phyloP scores from a whole-genome alignment of 2,797 vertebrate genomes.

The Aldrovandia affinis region DNA sequence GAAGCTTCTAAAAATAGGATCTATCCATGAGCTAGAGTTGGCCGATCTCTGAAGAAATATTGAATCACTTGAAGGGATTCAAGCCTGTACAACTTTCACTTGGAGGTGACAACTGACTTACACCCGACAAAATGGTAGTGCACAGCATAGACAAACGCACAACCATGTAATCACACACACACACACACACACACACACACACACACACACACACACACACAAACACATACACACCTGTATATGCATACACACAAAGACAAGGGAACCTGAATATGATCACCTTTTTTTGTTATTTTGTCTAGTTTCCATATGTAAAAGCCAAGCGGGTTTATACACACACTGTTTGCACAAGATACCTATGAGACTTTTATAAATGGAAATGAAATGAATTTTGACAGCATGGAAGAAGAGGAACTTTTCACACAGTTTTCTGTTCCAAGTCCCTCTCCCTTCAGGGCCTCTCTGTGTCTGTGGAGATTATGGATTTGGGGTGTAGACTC shows the following conservation, averaged over 20 bases:
- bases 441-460: not conserved
- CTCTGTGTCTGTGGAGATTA: not conserved
- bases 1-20: not conserved
- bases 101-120: not conserved
- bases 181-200: not conserved
- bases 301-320: not conserved
- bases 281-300: not conserved
- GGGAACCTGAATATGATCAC: not conserved
- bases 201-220: not conserved
- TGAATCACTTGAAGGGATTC: not conserved
- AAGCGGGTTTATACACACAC: not conserved
- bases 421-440: conserved; percentile 14
- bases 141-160: not conserved
- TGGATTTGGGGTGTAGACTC: not conserved
- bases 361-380: not conserved
- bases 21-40: not conserved
- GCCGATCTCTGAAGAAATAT: not conserved
- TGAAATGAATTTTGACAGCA: conserved; percentile 9
- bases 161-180: not conserved
- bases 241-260: not conserved
- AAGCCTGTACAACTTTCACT: not conserved
- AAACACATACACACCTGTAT: not conserved
- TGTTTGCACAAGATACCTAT: not conserved
- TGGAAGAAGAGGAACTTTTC: not conserved
- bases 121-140: not conserved